phyloP scores from a whole-genome alignment of 1,140 invertebrate genomes.

The Acromyrmex heyeri region DNA sequence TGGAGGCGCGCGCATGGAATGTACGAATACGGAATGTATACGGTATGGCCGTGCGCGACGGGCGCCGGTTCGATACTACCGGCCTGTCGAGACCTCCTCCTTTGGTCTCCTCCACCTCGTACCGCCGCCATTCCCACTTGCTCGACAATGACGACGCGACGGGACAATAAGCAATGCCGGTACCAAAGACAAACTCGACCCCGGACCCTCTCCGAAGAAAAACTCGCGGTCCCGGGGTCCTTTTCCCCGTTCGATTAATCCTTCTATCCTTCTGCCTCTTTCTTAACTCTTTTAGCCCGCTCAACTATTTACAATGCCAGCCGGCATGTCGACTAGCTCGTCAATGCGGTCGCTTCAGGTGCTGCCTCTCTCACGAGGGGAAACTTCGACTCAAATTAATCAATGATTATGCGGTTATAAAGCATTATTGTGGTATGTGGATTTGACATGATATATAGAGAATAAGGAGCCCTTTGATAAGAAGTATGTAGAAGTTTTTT shows the following conservation, averaged over 20 bases:
- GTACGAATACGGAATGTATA: constrained; percentile 68
- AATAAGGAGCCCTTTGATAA: neutral
- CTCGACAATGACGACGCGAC: constrained; percentile 30
- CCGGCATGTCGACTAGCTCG: neutral
- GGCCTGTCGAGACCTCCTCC: constrained; percentile 74
- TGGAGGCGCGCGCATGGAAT: constrained; percentile 38
- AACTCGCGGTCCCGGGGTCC: neutral
- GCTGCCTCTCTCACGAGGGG: constrained; percentile 16
- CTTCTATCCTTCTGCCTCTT: constrained; percentile 72
- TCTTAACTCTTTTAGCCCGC: constrained; percentile 32
- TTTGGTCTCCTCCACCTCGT: constrained; percentile 70
- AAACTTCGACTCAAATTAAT: constrained; percentile 17
- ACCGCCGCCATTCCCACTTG: constrained; percentile 59
- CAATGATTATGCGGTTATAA: constrained; percentile 20
- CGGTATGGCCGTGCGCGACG: constrained; percentile 77
- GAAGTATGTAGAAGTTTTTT: neutral
- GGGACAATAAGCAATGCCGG: constrained; percentile 29
- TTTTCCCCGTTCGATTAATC: constrained; percentile 68
- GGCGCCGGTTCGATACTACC: constrained; percentile 87
- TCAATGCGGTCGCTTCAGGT: constrained; percentile 16
- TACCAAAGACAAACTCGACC: constrained; percentile 60
- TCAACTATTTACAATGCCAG: neutral
- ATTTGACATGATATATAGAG: neutral
- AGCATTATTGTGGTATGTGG: neutral
- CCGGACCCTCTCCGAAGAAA: constrained; percentile 46